phyloP scores from a whole-genome alignment of 2,888 invertebrate species.

The Palloptera scutellata region DNA sequence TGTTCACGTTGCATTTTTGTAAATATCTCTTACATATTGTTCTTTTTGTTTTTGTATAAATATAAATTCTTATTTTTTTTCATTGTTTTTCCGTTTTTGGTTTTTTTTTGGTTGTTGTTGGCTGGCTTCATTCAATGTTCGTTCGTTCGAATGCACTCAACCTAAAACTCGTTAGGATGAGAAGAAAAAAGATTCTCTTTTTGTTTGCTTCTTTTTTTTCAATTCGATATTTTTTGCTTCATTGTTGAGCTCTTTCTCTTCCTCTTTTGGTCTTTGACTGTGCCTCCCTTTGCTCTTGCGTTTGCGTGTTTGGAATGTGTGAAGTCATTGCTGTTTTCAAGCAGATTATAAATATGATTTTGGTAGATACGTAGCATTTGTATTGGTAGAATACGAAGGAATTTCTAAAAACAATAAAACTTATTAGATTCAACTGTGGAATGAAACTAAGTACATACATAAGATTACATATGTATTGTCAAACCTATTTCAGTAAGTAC shows the following conservation, averaged over 20 bases:
- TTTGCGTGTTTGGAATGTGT: constrained; percentile 28
- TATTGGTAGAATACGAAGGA: too few relatives aligned
- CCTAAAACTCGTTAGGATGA: constrained; percentile 10
- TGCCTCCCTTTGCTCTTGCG: constrained; percentile 1
- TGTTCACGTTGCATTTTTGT: constrained; percentile 29
- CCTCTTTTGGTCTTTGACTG: not conserved
- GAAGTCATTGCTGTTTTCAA: constrained; percentile 26
- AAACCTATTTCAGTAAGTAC: too few relatives aligned
- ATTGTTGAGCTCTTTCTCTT: constrained; percentile 4
- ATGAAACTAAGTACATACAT: too few relatives aligned
- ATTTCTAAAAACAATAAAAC: not conserved
- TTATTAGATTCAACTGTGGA: too few relatives aligned
- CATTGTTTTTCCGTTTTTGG: constrained; percentile 8
- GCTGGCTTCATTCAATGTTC: constrained; percentile 20
- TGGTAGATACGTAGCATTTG: too few relatives aligned
- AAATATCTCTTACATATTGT: not conserved
- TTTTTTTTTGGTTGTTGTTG: constrained; percentile 12
- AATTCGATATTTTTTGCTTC: not conserved
- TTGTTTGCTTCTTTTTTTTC: not conserved
- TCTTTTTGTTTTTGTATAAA: constrained; percentile 10
- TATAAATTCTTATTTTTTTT: constrained; percentile 11
- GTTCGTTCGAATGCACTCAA: not conserved
- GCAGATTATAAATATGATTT: too few relatives aligned
- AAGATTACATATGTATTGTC: too few relatives aligned
- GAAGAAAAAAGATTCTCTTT: not conserved